Conservation (phyloP, 1,140 invertebrate species). For the Cecropterus lyciades region DNA sequence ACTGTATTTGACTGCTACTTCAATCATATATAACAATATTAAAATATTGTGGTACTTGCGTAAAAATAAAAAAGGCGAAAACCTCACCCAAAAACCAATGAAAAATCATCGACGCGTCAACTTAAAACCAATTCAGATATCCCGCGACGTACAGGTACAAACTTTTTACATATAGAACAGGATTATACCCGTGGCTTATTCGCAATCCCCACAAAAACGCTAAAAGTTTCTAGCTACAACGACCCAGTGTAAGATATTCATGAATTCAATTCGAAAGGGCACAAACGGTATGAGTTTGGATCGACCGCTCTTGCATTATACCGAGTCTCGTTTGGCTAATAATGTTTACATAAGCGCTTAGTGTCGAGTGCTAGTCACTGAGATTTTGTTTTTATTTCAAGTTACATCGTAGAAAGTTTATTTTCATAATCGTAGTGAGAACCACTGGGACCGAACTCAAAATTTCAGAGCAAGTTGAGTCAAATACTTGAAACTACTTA, state of each 20-base stretch:
- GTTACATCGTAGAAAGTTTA: no score
- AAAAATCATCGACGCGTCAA: no score
- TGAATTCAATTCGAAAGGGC: conserved; percentile 16
- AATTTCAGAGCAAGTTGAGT: no score
- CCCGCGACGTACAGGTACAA: background rate
- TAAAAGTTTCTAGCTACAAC: conserved; percentile 3
- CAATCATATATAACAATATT: no score
- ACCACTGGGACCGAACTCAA: no score
- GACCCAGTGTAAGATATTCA: conserved; percentile 11
- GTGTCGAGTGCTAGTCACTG: conserved; percentile 1
- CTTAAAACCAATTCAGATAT: background rate
- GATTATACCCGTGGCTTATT: conserved; percentile 12
- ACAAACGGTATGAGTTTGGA: background rate
- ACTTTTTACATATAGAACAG: conserved; percentile 4
- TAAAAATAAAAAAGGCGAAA: no score
- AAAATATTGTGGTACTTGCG: no score
- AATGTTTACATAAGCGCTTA: conserved; percentile 1
- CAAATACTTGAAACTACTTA: no score
- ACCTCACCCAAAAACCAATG: no score
- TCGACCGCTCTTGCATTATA: conserved; percentile 4
- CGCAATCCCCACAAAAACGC: conserved; percentile 2
- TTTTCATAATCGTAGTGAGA: no score
- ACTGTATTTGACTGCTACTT: no score
- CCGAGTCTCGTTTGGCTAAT: conserved; percentile 1
- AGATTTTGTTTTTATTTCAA: background rate